These are phyloP conservation scores for Pheosia tremula DNA, from an alignment of 2,888 invertebrate genomes.

Conservation along the genomic window DNA sequence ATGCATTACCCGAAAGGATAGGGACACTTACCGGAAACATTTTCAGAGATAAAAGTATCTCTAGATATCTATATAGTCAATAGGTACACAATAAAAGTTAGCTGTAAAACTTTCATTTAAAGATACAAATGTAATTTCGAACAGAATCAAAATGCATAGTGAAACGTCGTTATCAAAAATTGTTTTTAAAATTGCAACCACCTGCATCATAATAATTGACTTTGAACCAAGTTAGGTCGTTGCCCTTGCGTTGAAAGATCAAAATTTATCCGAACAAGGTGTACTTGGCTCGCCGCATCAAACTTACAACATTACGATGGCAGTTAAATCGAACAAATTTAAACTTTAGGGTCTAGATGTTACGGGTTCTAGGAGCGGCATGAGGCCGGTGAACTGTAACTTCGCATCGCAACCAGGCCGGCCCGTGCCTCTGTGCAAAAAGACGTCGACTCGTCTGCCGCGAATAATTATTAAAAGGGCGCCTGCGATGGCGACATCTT, in stretches of 20 bases:
- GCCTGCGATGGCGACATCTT: conserved; percentile 65
- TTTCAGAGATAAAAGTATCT: no score
- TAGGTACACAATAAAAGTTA: no score
- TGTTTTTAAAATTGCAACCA: conserved; percentile 16
- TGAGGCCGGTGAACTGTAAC: conserved; percentile 38
- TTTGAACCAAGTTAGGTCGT: conserved; percentile 38
- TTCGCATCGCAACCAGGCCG: conserved; percentile 46
- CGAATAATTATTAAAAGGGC: conserved; percentile 70
- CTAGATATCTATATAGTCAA: no score
- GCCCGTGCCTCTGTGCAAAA: conserved; percentile 58
- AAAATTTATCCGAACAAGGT: conserved; percentile 50
- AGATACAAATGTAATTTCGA: no score
- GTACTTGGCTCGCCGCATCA: conserved; percentile 41
- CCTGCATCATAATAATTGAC: conserved; percentile 29
- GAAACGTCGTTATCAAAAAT: not conserved
- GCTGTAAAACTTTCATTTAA: no score
- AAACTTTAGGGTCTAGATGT: conserved; percentile 36
- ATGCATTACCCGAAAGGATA: no score
- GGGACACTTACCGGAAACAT: no score
- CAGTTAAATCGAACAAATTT: conserved; percentile 29
- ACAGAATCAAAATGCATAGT: not conserved
- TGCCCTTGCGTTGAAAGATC: conserved; percentile 44
- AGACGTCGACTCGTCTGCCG: conserved; percentile 67
- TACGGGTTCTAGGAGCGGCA: conserved; percentile 37
- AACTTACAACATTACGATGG: conserved; percentile 23